Evolutionary conservation across 2,888 invertebrate species (phyloP).

Genomic region (Hemithea aestivaria): DNA sequence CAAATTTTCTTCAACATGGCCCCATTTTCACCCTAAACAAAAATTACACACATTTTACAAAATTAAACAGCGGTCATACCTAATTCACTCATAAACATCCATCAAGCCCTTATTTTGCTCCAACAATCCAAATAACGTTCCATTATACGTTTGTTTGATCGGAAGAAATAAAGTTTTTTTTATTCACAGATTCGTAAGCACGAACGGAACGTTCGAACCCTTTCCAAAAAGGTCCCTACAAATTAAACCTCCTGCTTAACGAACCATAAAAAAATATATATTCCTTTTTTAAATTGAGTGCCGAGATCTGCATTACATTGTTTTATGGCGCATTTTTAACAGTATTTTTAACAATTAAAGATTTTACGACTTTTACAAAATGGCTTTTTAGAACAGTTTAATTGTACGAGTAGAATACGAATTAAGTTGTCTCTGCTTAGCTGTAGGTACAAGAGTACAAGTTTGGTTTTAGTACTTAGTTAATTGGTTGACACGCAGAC

Average conservation of each 20-base stretch:
- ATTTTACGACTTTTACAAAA: no score
- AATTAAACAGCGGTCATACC: background rate
- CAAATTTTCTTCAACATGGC: no score
- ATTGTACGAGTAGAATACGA: no score
- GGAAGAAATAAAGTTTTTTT: slow-evolving; percentile 33
- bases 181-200: slow-evolving; percentile 31
- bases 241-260: slow-evolving; percentile 34
- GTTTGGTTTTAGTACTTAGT: no score
- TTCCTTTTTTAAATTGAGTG: slow-evolving; percentile 8
- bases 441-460: no score
- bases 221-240: slow-evolving; percentile 26
- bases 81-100: slow-evolving; percentile 1
- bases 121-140: slow-evolving; percentile 26
- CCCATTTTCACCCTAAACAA: no score
- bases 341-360: no score
- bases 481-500: no score
- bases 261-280: slow-evolving; percentile 26
- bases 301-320: slow-evolving; percentile 8
- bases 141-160: slow-evolving; percentile 41
- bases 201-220: slow-evolving; percentile 25
- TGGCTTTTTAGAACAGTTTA: no score
- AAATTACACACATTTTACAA: background rate
- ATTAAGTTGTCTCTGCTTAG: no score
- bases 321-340: slow-evolving; percentile 2
- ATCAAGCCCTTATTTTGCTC: no score